A percentile compares a stretch with the other conserved stretches of the same genome.
phyloP scores from a whole-genome alignment of 2,113 vertebrate species.

The Motacilla tschutschensis region DNA sequence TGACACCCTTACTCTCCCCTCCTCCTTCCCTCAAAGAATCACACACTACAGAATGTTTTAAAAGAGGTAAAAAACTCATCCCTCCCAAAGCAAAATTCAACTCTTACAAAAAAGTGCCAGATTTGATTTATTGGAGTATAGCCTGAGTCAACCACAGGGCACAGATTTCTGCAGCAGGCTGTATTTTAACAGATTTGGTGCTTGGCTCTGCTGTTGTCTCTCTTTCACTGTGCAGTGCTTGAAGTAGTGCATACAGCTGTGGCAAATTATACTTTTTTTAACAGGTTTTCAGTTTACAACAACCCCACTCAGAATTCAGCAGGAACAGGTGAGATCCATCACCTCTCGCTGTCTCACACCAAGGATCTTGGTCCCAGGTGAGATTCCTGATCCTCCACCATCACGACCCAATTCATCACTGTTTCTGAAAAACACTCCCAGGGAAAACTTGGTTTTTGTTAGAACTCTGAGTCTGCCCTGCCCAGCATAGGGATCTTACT shows the following conservation, averaged over 20 bases:
- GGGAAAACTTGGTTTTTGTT: accelerated
- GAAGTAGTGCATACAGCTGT: not conserved
- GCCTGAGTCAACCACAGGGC: not conserved
- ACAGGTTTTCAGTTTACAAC: not conserved
- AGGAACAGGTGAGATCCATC: not conserved
- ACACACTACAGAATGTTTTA: not conserved
- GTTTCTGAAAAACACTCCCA: not conserved
- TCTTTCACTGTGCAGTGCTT: not conserved
- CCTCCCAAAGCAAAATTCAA: not conserved
- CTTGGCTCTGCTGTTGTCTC: not conserved
- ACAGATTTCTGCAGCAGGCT: not conserved
- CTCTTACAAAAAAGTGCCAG: not conserved
- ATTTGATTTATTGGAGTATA: conserved; percentile 5
- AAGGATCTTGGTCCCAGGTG: not conserved
- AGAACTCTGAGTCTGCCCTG: not conserved
- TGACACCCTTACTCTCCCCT: not conserved
- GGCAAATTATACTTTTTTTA: not conserved
- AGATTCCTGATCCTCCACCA: not conserved
- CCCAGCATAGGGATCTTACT: accelerated
- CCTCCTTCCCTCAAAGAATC: not conserved
- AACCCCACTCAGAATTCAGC: not conserved
- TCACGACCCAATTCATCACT: not conserved
- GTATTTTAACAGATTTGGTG: not conserved
- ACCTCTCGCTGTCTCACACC: accelerated
- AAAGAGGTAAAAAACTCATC: not conserved